Evolutionary conservation across 2,797 vertebrate genomes (phyloP).

Genomic region (Rhinatrema bivittatum): DNA sequence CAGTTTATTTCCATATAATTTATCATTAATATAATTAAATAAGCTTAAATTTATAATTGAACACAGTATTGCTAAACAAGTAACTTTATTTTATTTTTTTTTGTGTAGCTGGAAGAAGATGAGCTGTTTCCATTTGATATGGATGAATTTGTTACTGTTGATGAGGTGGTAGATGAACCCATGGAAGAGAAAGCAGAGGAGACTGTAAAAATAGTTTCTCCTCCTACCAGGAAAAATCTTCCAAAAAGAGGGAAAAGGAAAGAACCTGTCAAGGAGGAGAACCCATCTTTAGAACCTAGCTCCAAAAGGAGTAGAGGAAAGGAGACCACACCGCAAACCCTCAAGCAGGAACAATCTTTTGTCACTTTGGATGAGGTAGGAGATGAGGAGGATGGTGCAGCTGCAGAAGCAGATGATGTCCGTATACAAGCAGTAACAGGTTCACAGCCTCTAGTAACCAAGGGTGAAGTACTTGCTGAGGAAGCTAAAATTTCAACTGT

Average conservation of each 20-base stretch:
- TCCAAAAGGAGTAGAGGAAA: conserved; percentile 46
- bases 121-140: conserved; percentile 63
- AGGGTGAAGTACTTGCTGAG: conserved; percentile 75
- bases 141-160: conserved; percentile 86
- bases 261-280: conserved; percentile 16
- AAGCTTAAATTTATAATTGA: too few species aligned
- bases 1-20: too few species aligned
- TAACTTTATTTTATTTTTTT: background rate
- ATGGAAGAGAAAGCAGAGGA: background rate
- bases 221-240: conserved; percentile 22
- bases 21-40: too few species aligned
- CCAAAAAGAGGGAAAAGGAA: conserved; percentile 42
- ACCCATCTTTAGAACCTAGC: conserved; percentile 11
- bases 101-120: conserved; percentile 29
- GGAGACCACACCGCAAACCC: background rate
- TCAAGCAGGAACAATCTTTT: conserved; percentile 52
- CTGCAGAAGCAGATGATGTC: background rate
- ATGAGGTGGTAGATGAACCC: conserved; percentile 71
- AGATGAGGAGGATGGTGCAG: conserved; percentile 58
- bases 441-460: conserved; percentile 61
- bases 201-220: conserved; percentile 11
- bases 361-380: conserved; percentile 78
- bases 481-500: conserved; percentile 49
- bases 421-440: conserved; percentile 25
- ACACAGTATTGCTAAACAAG: too few species aligned